Conservation (phyloP, 2,113 vertebrate genomes). For the Rhegmatorhina hoffmannsi region DNA sequence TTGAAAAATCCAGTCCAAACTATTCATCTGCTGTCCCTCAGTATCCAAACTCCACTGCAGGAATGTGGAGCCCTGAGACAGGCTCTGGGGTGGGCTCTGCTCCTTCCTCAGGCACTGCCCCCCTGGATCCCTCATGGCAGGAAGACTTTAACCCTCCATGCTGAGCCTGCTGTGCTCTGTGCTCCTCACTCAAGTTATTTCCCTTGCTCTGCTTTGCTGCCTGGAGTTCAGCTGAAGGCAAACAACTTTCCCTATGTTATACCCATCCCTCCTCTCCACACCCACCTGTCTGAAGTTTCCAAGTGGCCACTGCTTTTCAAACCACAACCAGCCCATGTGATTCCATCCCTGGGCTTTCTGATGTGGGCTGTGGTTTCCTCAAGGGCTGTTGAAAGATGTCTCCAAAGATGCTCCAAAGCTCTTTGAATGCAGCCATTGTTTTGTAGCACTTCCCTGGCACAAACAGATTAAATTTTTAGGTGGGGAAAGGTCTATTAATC, state of each 20-base stretch:
- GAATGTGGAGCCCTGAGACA: neutral
- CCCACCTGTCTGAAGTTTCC: neutral
- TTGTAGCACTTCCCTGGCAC: neutral
- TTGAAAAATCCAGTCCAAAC: neutral
- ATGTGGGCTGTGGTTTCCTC: neutral
- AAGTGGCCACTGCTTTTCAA: neutral
- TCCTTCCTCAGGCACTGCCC: neutral
- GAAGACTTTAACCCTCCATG: rapidly evolving
- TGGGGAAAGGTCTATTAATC: conserved; percentile 61
- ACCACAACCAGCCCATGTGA: neutral
- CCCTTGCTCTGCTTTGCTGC: neutral
- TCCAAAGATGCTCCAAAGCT: neutral
- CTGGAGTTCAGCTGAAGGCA: neutral
- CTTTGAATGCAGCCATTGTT: neutral
- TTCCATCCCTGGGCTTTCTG: neutral
- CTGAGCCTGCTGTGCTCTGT: rapidly evolving
- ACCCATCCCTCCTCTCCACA: neutral
- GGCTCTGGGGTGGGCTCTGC: neutral
- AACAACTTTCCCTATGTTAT: neutral
- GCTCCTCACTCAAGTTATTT: neutral
- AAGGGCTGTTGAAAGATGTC: neutral
- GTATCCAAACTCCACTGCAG: neutral
- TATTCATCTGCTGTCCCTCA: neutral
- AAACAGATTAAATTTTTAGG: conserved; percentile 8
- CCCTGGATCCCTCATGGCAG: rapidly evolving